Percentiles rank a stretch among this genome's conserved stretches.
phyloP scores from a whole-genome alignment of 2,113 vertebrate genomes.

The Odontophorus gujanensis region DNA sequence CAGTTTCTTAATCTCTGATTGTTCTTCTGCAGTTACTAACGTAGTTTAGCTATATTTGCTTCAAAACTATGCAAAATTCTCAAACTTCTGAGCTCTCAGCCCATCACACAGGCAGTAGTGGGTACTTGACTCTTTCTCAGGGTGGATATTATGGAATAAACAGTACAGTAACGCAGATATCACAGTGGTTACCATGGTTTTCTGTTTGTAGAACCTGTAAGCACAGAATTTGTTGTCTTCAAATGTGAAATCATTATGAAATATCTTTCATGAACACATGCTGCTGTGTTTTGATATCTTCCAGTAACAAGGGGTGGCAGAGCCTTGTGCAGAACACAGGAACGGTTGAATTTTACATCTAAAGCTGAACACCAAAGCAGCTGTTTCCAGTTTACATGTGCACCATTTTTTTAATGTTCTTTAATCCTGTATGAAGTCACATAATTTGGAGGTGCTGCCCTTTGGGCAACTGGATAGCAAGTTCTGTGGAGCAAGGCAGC shows the following conservation, averaged over 20 bases:
- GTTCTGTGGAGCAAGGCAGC: neutral
- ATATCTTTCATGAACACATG: neutral
- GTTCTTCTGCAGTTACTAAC: slow-evolving; percentile 20
- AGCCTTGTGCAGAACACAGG: neutral
- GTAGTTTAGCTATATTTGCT: slow-evolving; percentile 7
- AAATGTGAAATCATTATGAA: neutral
- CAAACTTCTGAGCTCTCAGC: neutral
- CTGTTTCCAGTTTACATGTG: neutral
- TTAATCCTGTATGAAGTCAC: neutral
- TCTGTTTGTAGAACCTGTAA: slow-evolving; percentile 4
- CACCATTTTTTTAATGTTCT: neutral
- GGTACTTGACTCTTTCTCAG: slow-evolving; percentile 16
- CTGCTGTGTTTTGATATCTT: neutral
- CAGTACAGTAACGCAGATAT: neutral
- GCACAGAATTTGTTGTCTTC: slow-evolving; percentile 5
- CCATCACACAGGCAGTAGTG: neutral
- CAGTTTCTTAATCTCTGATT: slow-evolving; percentile 41
- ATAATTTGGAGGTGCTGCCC: neutral
- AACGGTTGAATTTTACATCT: neutral
- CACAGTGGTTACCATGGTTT: slow-evolving; percentile 5
- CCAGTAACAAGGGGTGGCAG: neutral
- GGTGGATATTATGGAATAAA: neutral
- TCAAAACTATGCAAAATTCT: neutral
- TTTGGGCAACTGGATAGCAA: neutral
- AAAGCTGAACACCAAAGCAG: neutral